Base-by-base conservation (phyloP, 2,888 invertebrate species). In the Erpobdella octoculata region DNA sequence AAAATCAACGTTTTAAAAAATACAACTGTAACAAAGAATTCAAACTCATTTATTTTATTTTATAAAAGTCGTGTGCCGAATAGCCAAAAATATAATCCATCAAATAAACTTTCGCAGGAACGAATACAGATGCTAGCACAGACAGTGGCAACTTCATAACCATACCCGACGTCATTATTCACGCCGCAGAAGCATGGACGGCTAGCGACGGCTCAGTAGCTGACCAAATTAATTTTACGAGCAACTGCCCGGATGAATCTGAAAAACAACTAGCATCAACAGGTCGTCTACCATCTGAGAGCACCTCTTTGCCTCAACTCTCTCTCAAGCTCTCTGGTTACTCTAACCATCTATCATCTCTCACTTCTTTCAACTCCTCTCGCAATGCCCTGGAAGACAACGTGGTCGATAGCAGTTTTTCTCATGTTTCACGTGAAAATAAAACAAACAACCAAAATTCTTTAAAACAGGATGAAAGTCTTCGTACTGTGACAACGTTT, bases 81-180 rank as follows among this genome's bases (percentile, higher is more conserved):
- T 41, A 41, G 18, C 18, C 12, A n/a, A 46, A 46, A 46, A n/a
- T 3, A 25, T 59, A 25, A 25, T 28, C 21, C 21, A 21, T 41
- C 12, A 41, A 41, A n/a, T 41, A 15, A 41, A 41, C 46, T 41
- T 41, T 41, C 12, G n/a, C n/a, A 41, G 46, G 46, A n/a, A n/a
- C 46, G 12, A 41, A 41, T 41, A 41, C 46, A 59, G 59, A 25
- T 59, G 25, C 21, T 15, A 67, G n/a, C 67, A 67, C 25, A 25
- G 36, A 1, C 38, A 67, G 5, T 28, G 41, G 15, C 15, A 41
- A 4, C n/a, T 38, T 37, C 21, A 35, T 59, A 9, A 9, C 65
- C 25, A 70, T 72, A 31, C 72, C 72, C n/a, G 72, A 72, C 65
- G 72, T 72, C 64, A 65, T 72, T 9, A 70, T 72, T 33, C 69